A percentile compares a stretch with the other conserved stretches of the same genome.
These are phyloP conservation scores for Cercopithecus neglectus DNA, from an alignment of 2,797 vertebrate species.

Conservation along the genomic window DNA sequence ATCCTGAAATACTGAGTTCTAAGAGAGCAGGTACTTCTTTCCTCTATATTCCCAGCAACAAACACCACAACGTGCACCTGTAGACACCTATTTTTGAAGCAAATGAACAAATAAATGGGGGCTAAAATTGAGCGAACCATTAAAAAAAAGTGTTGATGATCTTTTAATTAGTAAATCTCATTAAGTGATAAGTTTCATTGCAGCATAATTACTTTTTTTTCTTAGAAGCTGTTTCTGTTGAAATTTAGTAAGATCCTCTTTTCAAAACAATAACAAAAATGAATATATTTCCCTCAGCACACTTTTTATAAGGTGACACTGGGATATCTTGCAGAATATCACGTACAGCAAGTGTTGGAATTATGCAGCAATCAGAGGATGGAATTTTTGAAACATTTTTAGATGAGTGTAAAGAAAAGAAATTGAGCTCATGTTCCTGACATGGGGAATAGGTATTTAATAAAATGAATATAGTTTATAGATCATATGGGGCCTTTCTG, in stretches of 20 bases:
- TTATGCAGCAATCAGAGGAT: background rate
- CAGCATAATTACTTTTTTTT: background rate
- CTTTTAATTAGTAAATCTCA: background rate
- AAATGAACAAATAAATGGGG: background rate
- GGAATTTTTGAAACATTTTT: background rate
- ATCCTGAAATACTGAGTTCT: background rate
- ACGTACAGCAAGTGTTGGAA: background rate
- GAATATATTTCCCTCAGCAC: background rate
- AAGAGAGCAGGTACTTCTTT: background rate
- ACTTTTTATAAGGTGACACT: background rate
- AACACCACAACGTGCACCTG: background rate
- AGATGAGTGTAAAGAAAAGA: background rate
- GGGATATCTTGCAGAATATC: background rate
- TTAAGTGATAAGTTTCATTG: background rate
- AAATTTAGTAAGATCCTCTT: background rate
- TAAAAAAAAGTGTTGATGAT: background rate
- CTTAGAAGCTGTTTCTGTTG: background rate
- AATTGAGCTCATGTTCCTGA: background rate
- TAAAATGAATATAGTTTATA: background rate
- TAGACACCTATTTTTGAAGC: background rate
- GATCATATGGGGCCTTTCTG: background rate
- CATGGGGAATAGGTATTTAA: background rate
- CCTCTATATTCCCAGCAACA: background rate
- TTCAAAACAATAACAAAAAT: background rate
- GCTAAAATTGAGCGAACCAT: background rate